phyloP scores from a whole-genome alignment of 2,113 vertebrate species.

The Trinectes maculatus region DNA sequence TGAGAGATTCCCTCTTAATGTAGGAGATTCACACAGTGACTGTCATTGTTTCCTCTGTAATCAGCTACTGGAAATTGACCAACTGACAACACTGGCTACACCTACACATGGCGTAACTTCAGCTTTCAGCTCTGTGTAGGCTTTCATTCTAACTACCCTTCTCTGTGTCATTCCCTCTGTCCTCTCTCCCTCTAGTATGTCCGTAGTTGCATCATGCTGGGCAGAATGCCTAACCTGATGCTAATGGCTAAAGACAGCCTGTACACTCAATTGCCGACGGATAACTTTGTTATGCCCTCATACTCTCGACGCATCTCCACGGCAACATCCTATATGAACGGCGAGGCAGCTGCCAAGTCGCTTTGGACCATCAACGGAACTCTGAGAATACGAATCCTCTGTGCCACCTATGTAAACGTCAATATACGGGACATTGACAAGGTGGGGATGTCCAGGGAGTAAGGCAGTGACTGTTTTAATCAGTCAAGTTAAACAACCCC shows the following conservation, averaged over 20 bases:
- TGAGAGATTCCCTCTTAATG: neutral
- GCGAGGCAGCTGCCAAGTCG: conserved; percentile 92
- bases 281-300: conserved; percentile 95
- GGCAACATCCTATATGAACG: conserved; percentile 97
- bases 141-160: conserved; percentile 11
- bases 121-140: conserved; percentile 18
- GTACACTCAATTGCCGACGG: conserved; percentile 92
- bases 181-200: conserved; percentile 86
- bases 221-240: conserved; percentile 97
- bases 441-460: conserved; percentile 74
- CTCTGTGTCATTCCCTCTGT: conserved; percentile 28
- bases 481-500: neutral
- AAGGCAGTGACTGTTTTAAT: neutral
- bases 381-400: conserved; percentile 93
- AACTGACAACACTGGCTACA: conserved; percentile 21
- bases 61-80: conserved; percentile 29
- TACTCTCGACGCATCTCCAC: conserved; percentile 97
- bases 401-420: conserved; percentile 98
- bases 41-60: conserved; percentile 14
- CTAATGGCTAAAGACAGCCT: conserved; percentile 98
- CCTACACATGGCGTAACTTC: conserved; percentile 21
- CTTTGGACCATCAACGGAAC: conserved; percentile 92
- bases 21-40: neutral
- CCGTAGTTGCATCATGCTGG: conserved; percentile 97
- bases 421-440: conserved; percentile 99